Evolutionary conservation across 2,888 invertebrate species (phyloP).

Genomic region (Nycteola revayana): DNA sequence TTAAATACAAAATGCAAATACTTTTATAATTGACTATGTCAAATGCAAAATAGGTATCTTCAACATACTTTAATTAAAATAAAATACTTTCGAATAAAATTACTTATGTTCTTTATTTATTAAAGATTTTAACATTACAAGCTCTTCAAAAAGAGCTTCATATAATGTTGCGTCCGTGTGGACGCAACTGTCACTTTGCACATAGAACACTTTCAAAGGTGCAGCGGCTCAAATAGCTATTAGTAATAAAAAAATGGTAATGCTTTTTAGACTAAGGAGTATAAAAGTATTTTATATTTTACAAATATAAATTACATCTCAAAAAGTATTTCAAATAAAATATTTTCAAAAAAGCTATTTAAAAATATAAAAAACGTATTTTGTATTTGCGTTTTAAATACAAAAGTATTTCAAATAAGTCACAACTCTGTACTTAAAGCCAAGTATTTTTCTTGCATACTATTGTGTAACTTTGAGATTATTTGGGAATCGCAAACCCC

Average conservation of each 20-base stretch:
- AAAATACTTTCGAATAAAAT: background rate
- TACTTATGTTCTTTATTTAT: conserved; percentile 1
- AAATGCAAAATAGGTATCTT: background rate
- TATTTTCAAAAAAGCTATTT: too few species aligned
- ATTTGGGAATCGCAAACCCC: too few species aligned
- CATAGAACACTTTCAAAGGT: background rate
- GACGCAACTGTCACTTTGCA: background rate
- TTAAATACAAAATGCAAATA: background rate
- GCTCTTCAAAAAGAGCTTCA: background rate
- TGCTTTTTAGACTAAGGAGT: background rate
- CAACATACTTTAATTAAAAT: conserved; percentile 1
- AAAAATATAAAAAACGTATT: too few species aligned
- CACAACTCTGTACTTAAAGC: too few species aligned
- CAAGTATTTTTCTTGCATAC: too few species aligned
- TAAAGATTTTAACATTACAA: conserved; percentile 5
- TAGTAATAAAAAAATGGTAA: background rate
- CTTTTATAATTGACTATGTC: background rate
- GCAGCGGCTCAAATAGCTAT: background rate
- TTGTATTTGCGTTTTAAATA: too few species aligned
- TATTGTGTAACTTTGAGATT: too few species aligned
- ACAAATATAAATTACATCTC: background rate
- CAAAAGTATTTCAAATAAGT: too few species aligned
- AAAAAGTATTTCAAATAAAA: background rate
- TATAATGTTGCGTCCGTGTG: background rate
- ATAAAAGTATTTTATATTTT: background rate